Base-by-base conservation (phyloP, 2,888 invertebrate genomes). In the Harpagoxenus sublaevis region DNA sequence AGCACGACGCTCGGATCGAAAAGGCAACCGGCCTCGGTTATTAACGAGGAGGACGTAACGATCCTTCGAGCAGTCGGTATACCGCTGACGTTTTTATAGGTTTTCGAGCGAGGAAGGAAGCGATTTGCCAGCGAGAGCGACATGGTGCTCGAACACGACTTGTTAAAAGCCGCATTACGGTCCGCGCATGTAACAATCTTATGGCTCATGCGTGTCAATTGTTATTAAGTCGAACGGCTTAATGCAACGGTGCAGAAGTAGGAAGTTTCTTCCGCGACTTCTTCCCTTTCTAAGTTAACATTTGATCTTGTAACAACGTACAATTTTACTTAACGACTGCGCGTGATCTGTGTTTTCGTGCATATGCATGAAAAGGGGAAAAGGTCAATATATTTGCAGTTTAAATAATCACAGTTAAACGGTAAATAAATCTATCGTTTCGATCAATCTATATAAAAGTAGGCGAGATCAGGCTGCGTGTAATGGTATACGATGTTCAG, bases 1-100 rank as follows among this genome's bases (percentile, higher is more conserved):
- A 92, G 89, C 74, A 83, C 88, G 89, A 89, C 90, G 82, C 78
- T 12, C 84, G 88, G 85, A 93, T 93, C 89, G 90, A 91, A 93
- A 91, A 91, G 89, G 89, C 88, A 91, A 66, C 88, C 89, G 84
- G 85, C 87, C 73, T 84, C 88, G 89, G 87, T 92, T 92, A 93
- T 92, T 92, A 93, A 92, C 91, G 88, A 91, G 88, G 81, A 91
- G 89, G 89, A 88, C 86, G 88, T 90, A 89, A 90, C 87, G 90
- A 92, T 91, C 89, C 87, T 91, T 89, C 88, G 88, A 88, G 87
- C 87, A 75, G 85, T 70, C 74, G 81, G 73, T 73, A 85, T 73
- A 85, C 84, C 84, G 88, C 90, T 88, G 90, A 91, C 89, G 91
- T 91, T 92, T 92, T 91, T 92, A 92, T 87, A 86, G 89, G 89